These are phyloP conservation scores for Epistrophe eligans DNA, from an alignment of 2,888 invertebrate genomes.

Conservation along the genomic window DNA sequence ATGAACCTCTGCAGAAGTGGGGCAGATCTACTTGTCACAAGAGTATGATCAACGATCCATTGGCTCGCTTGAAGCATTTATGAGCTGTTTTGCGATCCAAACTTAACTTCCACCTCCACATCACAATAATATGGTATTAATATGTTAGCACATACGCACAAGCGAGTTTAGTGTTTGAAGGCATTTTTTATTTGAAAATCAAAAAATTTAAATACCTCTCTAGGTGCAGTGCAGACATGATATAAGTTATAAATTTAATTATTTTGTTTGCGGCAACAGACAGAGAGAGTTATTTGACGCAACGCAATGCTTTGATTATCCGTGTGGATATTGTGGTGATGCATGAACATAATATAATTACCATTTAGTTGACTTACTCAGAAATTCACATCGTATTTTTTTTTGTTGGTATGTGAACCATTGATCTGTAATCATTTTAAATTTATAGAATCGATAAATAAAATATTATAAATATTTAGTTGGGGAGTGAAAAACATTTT, in stretches of 20 bases:
- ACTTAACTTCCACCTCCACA: constrained; percentile 52
- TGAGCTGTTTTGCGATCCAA: constrained; percentile 47
- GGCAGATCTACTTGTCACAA: constrained; percentile 59
- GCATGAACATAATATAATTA: constrained; percentile 66
- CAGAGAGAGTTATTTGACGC: constrained; percentile 53
- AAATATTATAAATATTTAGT: not conserved
- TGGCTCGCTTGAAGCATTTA: constrained; percentile 42
- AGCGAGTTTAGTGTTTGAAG: not conserved
- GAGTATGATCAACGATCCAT: constrained; percentile 59
- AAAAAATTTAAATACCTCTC: constrained; percentile 47
- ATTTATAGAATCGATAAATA: constrained; percentile 58
- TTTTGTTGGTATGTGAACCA: constrained; percentile 23
- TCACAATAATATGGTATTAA: not conserved
- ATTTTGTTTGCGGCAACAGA: constrained; percentile 73
- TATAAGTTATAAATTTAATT: constrained; percentile 72
- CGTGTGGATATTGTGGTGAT: constrained; percentile 38
- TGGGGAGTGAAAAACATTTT: not conserved
- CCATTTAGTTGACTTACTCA: constrained; percentile 38
- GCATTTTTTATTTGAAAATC: not conserved
- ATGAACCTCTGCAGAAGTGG: constrained; percentile 39
- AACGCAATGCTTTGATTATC: constrained; percentile 54
- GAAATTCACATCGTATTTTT: constrained; percentile 32
- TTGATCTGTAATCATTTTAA: constrained; percentile 44
- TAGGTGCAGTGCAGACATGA: constrained; percentile 48
- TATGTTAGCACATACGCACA: not conserved